These are phyloP conservation scores for Callocephalon fimbriatum DNA, from an alignment of 2,113 vertebrate species.

Conservation along the genomic window DNA sequence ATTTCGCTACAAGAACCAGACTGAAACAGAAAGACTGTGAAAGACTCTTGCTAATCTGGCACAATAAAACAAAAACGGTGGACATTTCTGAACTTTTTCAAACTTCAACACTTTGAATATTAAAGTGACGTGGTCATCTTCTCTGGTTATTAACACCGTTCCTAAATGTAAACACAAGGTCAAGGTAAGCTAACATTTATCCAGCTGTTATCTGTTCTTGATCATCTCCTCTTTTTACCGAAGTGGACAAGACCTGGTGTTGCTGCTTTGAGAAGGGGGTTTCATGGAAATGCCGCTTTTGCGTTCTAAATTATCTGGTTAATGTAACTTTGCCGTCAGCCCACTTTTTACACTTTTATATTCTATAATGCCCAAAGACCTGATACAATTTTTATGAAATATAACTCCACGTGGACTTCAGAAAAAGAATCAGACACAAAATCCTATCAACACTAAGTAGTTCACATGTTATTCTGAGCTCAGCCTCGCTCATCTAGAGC, in stretches of 20 bases:
- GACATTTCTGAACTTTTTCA: not conserved
- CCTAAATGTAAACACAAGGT: not conserved
- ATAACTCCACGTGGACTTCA: not conserved
- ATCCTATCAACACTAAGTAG: not conserved
- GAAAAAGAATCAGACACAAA: not conserved
- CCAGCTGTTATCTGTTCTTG: not conserved
- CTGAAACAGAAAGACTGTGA: not conserved
- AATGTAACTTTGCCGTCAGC: not conserved
- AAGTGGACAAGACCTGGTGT: not conserved
- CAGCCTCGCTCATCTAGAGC: not conserved
- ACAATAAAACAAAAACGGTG: not conserved
- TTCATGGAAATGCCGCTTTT: not conserved
- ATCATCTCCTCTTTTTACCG: not conserved
- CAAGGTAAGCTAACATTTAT: not conserved
- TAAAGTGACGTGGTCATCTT: not conserved
- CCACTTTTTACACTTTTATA: not conserved
- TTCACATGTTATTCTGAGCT: rapidly evolving
- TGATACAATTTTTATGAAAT: not conserved
- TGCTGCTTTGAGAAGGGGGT: rapidly evolving
- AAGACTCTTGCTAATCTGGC: not conserved
- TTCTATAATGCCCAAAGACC: not conserved
- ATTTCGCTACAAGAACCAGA: not conserved
- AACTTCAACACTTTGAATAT: not conserved
- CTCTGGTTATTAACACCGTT: not conserved
- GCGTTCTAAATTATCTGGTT: not conserved